Conservation (phyloP, 1,140 invertebrate genomes). For the Aphelinus atriplicis region DNA sequence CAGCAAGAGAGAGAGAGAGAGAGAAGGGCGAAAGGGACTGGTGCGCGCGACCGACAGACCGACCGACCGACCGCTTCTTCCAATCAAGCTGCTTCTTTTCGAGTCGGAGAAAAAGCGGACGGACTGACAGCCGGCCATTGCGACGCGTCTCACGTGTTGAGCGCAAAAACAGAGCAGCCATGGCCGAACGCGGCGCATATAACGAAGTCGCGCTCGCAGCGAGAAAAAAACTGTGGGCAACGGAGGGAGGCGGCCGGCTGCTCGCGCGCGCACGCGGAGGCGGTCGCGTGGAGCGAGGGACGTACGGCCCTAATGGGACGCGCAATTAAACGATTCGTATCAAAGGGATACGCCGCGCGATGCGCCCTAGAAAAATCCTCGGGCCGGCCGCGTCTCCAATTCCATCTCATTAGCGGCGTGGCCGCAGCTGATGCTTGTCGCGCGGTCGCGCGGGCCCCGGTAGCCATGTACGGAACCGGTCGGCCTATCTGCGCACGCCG, state of each 20-base stretch:
- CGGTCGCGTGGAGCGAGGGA: conserved; percentile 34
- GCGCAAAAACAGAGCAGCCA: conserved; percentile 51
- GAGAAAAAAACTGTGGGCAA: conserved; percentile 64
- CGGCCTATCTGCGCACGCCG: conserved; percentile 61
- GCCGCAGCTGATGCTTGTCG: conserved; percentile 65
- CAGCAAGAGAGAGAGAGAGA: background rate
- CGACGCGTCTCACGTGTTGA: conserved; percentile 54
- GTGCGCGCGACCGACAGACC: background rate
- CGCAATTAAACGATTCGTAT: conserved; percentile 68
- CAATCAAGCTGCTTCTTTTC: conserved; percentile 29
- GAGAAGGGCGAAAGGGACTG: conserved; percentile 20
- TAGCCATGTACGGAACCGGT: conserved; percentile 68
- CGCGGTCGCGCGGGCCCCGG: conserved; percentile 62
- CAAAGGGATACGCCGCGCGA: conserved; percentile 63
- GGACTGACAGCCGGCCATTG: conserved; percentile 49
- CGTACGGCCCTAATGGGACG: conserved; percentile 64
- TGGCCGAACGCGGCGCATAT: conserved; percentile 38
- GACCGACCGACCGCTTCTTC: background rate
- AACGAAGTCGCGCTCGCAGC: conserved; percentile 52
- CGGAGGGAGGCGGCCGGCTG: conserved; percentile 29
- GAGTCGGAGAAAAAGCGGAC: conserved; percentile 39
- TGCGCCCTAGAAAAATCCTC: conserved; percentile 65
- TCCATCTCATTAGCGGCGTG: conserved; percentile 67
- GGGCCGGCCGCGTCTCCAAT: conserved; percentile 63
- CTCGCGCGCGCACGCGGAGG: background rate